Conservation (phyloP, 2,113 vertebrate genomes). For the Oryzias celebensis region DNA sequence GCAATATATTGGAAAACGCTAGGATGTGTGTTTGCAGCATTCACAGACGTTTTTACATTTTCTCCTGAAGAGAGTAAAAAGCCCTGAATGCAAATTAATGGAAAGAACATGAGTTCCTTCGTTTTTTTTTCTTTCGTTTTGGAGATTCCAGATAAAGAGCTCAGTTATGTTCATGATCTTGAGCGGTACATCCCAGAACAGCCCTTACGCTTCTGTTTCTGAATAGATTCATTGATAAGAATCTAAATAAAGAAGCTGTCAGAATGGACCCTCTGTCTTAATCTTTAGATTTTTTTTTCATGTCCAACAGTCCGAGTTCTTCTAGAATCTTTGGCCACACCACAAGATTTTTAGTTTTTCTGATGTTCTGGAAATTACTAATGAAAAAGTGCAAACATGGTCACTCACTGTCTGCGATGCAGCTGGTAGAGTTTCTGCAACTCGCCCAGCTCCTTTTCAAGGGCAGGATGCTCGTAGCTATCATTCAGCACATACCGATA, state of each 20-base stretch:
- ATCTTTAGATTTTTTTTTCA: slow-evolving; percentile 18
- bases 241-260: slow-evolving; percentile 35
- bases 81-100: too few relatives aligned
- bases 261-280: slow-evolving; percentile 55
- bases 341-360: neutral
- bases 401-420: slow-evolving; percentile 91
- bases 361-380: neutral
- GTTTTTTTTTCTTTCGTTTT: slow-evolving; percentile 28
- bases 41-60: too few relatives aligned
- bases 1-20: too few relatives aligned
- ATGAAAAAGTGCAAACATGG: neutral
- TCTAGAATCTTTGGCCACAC: slow-evolving; percentile 10
- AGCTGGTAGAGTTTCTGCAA: slow-evolving; percentile 91
- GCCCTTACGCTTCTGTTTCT: slow-evolving; percentile 44
- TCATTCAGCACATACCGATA: slow-evolving; percentile 91
- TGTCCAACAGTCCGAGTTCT: slow-evolving; percentile 7
- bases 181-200: slow-evolving; percentile 32
- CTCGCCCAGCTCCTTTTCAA: slow-evolving; percentile 90
- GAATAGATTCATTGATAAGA: slow-evolving; percentile 64
- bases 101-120: neutral
- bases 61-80: too few relatives aligned
- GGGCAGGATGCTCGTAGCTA: slow-evolving; percentile 88
- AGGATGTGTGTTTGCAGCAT: too few relatives aligned
- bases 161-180: slow-evolving; percentile 45
- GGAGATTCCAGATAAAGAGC: slow-evolving; percentile 16